Evolutionary conservation across 2,888 invertebrate genomes (phyloP), one percentile per base, ranked within the genome.

Genomic region (Chromoteleia sp.): DNA sequence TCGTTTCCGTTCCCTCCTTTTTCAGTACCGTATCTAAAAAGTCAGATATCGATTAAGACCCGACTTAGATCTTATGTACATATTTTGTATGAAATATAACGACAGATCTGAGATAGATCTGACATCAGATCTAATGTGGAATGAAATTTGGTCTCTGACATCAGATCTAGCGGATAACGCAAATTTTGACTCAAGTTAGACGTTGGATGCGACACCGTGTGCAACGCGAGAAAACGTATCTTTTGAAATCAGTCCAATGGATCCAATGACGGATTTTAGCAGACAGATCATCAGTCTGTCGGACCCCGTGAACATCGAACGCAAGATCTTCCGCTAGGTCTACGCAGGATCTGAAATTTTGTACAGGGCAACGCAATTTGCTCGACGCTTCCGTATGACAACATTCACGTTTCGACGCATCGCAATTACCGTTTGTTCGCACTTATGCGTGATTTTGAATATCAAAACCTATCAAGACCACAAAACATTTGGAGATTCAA

Each of bases 41-140:
- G 17, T 21, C 56, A 56, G 56, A 56, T 12, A 21, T 6, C 8
- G 12, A 36, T 10, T 50, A 29, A 19, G 7, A 36, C 25, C 50
- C 10, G 65, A 45, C 25, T 52, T 21, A 36, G 65, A 52, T 39
- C 15, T 52, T 65, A 65, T 65, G 39, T 65, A 65, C 65, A 65
- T 39, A 33, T 39, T 65, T 65, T 52, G 4, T 65, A 67, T 30
- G 41, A 30, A 30, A 7, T 41, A 45, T 19, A 45, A 10, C 19
- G 10, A 45, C 43, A 19, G 3, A 19, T 45, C 8, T n/a, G 7
- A 12, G 2, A 1, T 39, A 58, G 25, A 58, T n/a, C 25, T 21
- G 10, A 41, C 33, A 8, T 58, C 58, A 41, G 58, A 41, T 14
- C 5, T 41, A 12, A 41, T 41, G 1, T n/a, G 3, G 7, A 36